Evolutionary conservation across 2,888 invertebrate species (phyloP).

Genomic region (Melipona beecheii): DNA sequence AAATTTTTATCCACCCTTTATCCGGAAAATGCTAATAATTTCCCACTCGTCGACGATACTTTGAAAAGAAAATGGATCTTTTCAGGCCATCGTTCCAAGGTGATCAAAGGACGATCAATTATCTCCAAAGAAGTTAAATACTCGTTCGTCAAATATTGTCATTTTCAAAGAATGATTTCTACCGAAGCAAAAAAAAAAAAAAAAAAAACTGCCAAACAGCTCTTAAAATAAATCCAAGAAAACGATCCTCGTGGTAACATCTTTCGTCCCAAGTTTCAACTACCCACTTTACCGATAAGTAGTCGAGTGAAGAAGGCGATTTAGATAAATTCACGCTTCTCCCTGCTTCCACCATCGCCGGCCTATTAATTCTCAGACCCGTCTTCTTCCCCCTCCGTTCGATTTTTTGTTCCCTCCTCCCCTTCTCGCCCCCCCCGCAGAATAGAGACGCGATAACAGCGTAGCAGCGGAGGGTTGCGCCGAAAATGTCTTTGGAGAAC

Average conservation of each 20-base stretch:
- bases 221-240: neutral
- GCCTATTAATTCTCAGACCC: constrained; percentile 33
- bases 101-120: neutral
- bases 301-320: constrained; percentile 6
- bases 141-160: neutral
- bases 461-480: constrained; percentile 1
- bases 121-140: too few relatives aligned
- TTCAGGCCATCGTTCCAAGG: neutral
- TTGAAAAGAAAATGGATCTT: neutral
- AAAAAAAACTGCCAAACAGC: neutral
- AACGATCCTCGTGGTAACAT: neutral
- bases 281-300: neutral
- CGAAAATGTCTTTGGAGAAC: constrained; percentile 33
- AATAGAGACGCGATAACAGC: constrained; percentile 16
- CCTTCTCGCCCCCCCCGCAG: neutral
- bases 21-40: neutral
- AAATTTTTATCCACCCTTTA: constrained; percentile 3
- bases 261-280: neutral
- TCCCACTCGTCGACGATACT: neutral
- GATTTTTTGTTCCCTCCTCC: neutral
- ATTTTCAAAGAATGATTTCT: neutral
- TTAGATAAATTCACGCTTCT: constrained; percentile 16
- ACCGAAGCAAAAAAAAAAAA: neutral
- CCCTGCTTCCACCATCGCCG: neutral
- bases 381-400: constrained; percentile 8